phyloP scores from a whole-genome alignment of 2,113 vertebrate genomes.

The Xyrauchen texanus region DNA sequence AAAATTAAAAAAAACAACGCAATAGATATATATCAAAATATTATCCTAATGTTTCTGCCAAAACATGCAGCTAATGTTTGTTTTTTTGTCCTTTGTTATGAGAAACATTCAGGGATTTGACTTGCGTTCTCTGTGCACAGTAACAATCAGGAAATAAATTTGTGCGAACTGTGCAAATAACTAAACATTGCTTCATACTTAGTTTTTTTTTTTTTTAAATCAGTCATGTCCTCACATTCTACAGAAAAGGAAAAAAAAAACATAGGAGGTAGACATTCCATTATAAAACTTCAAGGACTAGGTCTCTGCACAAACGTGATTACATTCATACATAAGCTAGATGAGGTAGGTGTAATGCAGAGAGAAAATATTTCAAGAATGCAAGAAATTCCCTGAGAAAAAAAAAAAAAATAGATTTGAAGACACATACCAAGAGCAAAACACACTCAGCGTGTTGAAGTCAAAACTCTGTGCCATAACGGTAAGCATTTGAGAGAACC shows the following conservation, averaged over 20 bases:
- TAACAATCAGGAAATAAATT: slow-evolving; percentile 55
- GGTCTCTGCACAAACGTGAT: slow-evolving; percentile 86
- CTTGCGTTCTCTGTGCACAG: slow-evolving; percentile 61
- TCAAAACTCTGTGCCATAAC: slow-evolving; percentile 35
- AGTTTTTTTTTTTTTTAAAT: slow-evolving; percentile 10
- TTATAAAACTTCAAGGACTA: slow-evolving; percentile 91
- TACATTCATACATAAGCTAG: slow-evolving; percentile 98
- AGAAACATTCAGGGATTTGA: slow-evolving; percentile 60
- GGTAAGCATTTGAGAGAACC: slow-evolving; percentile 13
- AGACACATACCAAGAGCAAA: slow-evolving; percentile 53
- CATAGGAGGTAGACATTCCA: slow-evolving; percentile 78
- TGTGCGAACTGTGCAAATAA: slow-evolving; percentile 66
- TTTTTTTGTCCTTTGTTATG: slow-evolving; percentile 33
- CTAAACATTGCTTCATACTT: slow-evolving; percentile 56
- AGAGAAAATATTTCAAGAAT: slow-evolving; percentile 81
- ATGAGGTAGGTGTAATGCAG: slow-evolving; percentile 98
- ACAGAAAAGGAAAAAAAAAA: slow-evolving; percentile 60
- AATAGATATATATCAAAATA: slow-evolving; percentile 56
- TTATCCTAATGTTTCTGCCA: slow-evolving; percentile 50
- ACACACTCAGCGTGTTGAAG: slow-evolving; percentile 29
- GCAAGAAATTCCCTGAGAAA: slow-evolving; percentile 96
- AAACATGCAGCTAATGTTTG: slow-evolving; percentile 35
- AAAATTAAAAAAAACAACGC: slow-evolving; percentile 48
- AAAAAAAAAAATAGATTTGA: slow-evolving; percentile 63
- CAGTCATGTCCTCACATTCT: slow-evolving; percentile 49